Evolutionary conservation across 1,140 invertebrate genomes (phyloP).

Genomic region (Ceratosolen fusciceps): DNA sequence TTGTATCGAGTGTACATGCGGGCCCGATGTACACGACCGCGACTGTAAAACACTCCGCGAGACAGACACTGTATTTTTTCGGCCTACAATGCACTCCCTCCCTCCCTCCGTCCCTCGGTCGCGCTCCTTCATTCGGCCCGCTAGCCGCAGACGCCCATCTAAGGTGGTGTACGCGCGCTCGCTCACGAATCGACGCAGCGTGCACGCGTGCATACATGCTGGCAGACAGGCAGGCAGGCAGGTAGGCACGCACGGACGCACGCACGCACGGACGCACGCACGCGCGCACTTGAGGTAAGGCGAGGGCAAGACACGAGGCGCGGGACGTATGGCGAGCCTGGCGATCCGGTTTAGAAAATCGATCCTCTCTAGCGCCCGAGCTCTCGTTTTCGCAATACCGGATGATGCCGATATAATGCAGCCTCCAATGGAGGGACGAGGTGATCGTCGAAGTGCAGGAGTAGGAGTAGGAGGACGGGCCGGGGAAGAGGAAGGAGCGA

Average conservation of each 20-base stretch:
- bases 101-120: background rate
- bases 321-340: background rate
- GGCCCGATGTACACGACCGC: background rate
- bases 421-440: background rate
- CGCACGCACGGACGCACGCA: background rate
- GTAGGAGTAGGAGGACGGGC: background rate
- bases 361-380: slow-evolving; percentile 27
- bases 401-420: slow-evolving; percentile 36
- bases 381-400: slow-evolving; percentile 43
- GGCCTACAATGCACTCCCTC: background rate
- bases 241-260: background rate
- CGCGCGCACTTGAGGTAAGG: no score
- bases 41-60: slow-evolving; percentile 3
- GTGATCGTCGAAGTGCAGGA: background rate
- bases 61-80: background rate
- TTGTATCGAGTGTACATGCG: slow-evolving; percentile 13
- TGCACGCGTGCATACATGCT: background rate
- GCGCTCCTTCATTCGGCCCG: background rate
- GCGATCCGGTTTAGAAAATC: slow-evolving; percentile 45
- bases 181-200: slow-evolving; percentile 4
- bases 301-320: no score
- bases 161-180: slow-evolving; percentile 7
- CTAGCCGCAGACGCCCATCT: background rate
- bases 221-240: background rate
- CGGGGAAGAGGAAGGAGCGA: background rate